Evolutionary conservation across 1,140 invertebrate genomes (phyloP).

Genomic region (Oedothorax gibbosus): DNA sequence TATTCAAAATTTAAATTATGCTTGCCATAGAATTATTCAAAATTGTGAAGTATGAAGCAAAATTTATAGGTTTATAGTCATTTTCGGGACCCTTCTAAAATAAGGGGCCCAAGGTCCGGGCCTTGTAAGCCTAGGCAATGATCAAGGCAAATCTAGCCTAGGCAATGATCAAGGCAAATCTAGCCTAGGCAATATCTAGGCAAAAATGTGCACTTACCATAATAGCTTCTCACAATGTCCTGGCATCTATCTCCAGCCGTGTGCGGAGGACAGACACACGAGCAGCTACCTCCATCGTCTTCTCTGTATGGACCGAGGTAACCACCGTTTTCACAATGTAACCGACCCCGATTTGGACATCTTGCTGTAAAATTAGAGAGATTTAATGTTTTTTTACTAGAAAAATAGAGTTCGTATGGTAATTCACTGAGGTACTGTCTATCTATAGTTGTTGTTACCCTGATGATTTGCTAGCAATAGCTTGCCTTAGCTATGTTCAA

Average conservation of each 20-base stretch:
- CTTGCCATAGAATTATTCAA: too few relatives aligned
- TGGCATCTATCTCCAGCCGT: constrained; percentile 61
- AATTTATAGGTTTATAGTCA: too few relatives aligned
- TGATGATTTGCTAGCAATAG: too few relatives aligned
- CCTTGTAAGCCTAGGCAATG: too few relatives aligned
- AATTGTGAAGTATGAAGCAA: too few relatives aligned
- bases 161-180: neutral
- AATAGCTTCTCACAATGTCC: constrained; percentile 35
- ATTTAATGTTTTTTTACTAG: neutral
- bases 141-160: neutral
- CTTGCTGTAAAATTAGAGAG: constrained; percentile 34
- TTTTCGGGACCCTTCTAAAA: too few relatives aligned
- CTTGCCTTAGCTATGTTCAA: too few relatives aligned
- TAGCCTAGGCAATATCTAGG: neutral
- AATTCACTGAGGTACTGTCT: neutral
- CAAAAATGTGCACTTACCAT: too few relatives aligned
- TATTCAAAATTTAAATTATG: too few relatives aligned
- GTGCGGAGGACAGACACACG: constrained; percentile 63
- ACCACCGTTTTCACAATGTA: constrained; percentile 63
- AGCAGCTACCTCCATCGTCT: constrained; percentile 50
- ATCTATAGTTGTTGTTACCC: too few relatives aligned
- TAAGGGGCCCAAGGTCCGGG: too few relatives aligned
- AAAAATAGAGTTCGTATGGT: neutral
- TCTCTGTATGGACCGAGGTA: constrained; percentile 59
- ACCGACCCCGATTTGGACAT: constrained; percentile 58